Evolutionary conservation across 2,888 invertebrate genomes (phyloP), one percentile per base, ranked within the genome.

Genomic region (Perdita meconis): DNA sequence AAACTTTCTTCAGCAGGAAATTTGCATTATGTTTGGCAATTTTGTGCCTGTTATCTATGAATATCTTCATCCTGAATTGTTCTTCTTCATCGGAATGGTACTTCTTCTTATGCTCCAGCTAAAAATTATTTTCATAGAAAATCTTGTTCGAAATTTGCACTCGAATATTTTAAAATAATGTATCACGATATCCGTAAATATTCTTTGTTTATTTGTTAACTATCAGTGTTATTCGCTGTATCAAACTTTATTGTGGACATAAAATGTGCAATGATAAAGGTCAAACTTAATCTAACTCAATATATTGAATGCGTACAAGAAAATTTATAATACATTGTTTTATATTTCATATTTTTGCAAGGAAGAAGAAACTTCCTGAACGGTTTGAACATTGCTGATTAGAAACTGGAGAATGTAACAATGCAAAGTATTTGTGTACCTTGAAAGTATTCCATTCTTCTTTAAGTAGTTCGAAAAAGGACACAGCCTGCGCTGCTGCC

Each of bases 11-110:
- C 87, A 93, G 90, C 86, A 95, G 95, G 92, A 93, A 97, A 71
- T 94, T 93, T 89, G 95, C 95, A 94, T 98, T 98, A 92, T 98
- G 98, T 89, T 95, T 95, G 57, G 96, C 96, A 87, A 98, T 96
- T 92, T 95, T 96, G 89, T 96, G 95, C 87, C 95, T 95, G 93
- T 98, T 98, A 91, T 98, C 97, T 93, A 97, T 95, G 92, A 95
- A 98, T 86, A 98, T 97, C 93, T 97, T 97, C 95, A 96, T 95
- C 60, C 97, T 95, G 93, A 96, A 97, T 85, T 94, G 94, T 89
- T 98, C 97, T 90, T 98, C 97, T 0, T 95, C 93, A 0, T 95
- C 95, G 87, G 93, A 95, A 0, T 94, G 93, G 90, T 97, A 98
- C 0, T 88, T 82, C 92, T 96, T 96, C 24, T 93, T 92, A 91